Percentiles rank a stretch among this genome's conserved stretches.
These are phyloP conservation scores for Chrysolina americana DNA, from an alignment of 2,888 invertebrate species.

Conservation along the genomic window DNA sequence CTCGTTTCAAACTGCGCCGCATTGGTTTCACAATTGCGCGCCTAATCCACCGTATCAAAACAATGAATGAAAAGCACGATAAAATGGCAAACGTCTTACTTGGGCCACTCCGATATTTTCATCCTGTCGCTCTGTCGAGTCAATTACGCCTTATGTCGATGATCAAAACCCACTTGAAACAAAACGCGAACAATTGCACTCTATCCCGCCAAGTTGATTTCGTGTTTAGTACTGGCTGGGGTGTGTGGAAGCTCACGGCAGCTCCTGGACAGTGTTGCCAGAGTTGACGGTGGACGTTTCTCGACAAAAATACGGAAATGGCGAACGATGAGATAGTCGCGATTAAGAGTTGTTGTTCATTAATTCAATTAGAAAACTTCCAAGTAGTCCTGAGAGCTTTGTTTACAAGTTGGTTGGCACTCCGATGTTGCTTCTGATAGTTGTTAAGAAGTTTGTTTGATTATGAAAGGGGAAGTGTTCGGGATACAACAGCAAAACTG, in stretches of 20 bases:
- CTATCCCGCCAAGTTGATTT: constrained; percentile 49
- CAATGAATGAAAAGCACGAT: constrained; percentile 39
- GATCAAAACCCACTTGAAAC: constrained; percentile 40
- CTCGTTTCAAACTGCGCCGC: constrained; percentile 22
- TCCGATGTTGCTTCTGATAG: neutral
- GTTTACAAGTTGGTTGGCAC: constrained; percentile 11
- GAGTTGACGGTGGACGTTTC: constrained; percentile 25
- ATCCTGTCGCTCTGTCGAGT: constrained; percentile 31
- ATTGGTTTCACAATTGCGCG: constrained; percentile 26
- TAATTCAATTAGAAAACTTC: constrained; percentile 6
- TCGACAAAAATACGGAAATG: neutral
- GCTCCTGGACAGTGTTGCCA: constrained; percentile 44
- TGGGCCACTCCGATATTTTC: constrained; percentile 38
- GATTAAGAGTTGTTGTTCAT: constrained; percentile 1
- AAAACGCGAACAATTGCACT: constrained; percentile 43
- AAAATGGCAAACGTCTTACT: constrained; percentile 44
- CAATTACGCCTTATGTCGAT: constrained; percentile 20
- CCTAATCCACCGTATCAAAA: constrained; percentile 32
- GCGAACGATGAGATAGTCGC: neutral
- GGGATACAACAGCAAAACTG: neutral
- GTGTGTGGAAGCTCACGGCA: constrained; percentile 46
- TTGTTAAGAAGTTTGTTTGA: neutral
- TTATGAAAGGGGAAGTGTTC: neutral
- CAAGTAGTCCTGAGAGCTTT: neutral
- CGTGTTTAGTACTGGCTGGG: constrained; percentile 45